Evolutionary conservation across 35 echinoderm and acorn worm genomes (phyloP).

Genomic region (Heliocidaris erythrogramma): DNA sequence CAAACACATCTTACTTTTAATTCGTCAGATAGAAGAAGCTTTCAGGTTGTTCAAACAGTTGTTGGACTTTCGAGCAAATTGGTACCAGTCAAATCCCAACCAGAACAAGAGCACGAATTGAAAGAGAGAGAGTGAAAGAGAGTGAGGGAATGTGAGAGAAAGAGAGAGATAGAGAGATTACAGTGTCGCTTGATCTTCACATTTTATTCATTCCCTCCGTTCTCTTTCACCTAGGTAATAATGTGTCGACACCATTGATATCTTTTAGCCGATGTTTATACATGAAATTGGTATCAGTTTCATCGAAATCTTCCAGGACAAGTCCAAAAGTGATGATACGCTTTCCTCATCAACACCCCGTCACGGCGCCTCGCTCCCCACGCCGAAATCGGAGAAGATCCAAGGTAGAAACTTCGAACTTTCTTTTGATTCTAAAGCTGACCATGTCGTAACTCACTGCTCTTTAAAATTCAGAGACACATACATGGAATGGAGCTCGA

Average conservation of each 20-base stretch:
- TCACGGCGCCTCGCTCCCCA: neutral
- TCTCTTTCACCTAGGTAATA: neutral
- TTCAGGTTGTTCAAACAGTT: neutral
- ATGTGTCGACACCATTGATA: conserved; percentile 9
- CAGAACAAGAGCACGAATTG: neutral
- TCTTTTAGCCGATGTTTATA: conserved; percentile 39
- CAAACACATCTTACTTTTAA: too few relatives aligned
- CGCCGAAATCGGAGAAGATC: neutral
- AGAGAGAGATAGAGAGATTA: neutral
- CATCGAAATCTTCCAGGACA: neutral
- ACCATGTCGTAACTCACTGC: neutral
- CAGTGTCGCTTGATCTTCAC: neutral
- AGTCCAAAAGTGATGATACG: neutral
- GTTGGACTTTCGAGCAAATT: neutral
- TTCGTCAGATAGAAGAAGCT: neutral
- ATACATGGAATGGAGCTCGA: neutral
- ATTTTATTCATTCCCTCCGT: conserved; percentile 2
- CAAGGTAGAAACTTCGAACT: neutral
- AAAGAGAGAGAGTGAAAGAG: neutral
- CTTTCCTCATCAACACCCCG: conserved; percentile 7
- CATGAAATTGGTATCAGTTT: conserved; percentile 34
- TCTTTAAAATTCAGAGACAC: conserved; percentile 27
- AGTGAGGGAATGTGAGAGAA: neutral
- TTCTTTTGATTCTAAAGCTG: neutral
- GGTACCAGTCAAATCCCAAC: neutral